These are phyloP conservation scores for Dendrolimus kikuchii DNA, from an alignment of 1,140 invertebrate species.

Conservation along the genomic window DNA sequence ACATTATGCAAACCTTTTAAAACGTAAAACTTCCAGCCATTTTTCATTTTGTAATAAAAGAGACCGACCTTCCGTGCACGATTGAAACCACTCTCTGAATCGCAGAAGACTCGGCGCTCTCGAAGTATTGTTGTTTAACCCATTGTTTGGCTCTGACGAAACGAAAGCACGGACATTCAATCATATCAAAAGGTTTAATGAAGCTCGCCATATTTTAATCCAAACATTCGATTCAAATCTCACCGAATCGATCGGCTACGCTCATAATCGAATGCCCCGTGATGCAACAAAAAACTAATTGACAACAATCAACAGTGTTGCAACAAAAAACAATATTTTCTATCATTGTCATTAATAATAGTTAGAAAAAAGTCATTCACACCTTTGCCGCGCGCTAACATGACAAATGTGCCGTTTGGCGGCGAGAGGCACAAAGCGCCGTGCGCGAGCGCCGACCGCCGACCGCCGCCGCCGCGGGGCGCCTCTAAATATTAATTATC, in stretches of 20 bases:
- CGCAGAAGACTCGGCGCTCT: background rate
- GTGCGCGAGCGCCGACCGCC: slow-evolving; percentile 34
- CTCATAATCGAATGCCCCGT: slow-evolving; percentile 37
- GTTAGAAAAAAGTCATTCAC: slow-evolving; percentile 68
- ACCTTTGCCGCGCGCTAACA: slow-evolving; percentile 66
- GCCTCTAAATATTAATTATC: slow-evolving; percentile 66
- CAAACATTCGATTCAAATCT: slow-evolving; percentile 62
- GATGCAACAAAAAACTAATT: slow-evolving; percentile 63
- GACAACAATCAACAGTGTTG: slow-evolving; percentile 65
- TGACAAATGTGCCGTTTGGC: slow-evolving; percentile 55
- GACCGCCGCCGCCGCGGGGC: slow-evolving; percentile 48
- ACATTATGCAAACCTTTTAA: slow-evolving; percentile 20
- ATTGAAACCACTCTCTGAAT: background rate
- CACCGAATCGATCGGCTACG: slow-evolving; percentile 53
- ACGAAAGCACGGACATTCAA: slow-evolving; percentile 36
- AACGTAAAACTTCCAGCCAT: background rate
- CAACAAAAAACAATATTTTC: slow-evolving; percentile 69
- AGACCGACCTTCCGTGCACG: background rate
- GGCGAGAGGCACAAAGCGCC: slow-evolving; percentile 30
- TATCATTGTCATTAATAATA: slow-evolving; percentile 70
- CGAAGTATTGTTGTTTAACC: slow-evolving; percentile 3
- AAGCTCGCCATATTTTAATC: slow-evolving; percentile 57
- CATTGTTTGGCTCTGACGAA: slow-evolving; percentile 16
- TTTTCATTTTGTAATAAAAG: too few relatives aligned
- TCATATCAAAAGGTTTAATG: slow-evolving; percentile 49